phyloP scores from a whole-genome alignment of 2,888 invertebrate species.

The Tortricodes alternella region DNA sequence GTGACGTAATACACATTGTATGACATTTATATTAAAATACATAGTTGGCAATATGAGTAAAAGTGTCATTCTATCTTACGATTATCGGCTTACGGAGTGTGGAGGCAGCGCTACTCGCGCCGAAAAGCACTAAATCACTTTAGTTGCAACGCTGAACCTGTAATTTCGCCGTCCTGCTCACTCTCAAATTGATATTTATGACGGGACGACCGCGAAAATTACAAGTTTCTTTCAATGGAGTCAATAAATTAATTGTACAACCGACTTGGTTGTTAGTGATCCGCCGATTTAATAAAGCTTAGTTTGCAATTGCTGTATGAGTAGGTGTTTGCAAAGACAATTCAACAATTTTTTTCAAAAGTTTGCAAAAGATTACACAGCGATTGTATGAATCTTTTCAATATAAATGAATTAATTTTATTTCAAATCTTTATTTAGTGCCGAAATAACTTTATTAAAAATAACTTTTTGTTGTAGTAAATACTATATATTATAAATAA shows the following conservation, averaged over 20 bases:
- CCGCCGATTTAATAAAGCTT: neutral
- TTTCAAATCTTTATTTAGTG: too few relatives aligned
- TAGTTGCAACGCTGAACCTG: constrained; percentile 47
- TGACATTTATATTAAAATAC: too few relatives aligned
- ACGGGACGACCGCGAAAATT: constrained; percentile 54
- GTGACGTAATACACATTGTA: too few relatives aligned
- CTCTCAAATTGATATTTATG: constrained; percentile 66
- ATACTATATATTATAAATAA: too few relatives aligned
- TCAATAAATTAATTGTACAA: constrained; percentile 39
- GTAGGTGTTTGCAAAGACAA: neutral
- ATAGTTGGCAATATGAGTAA: too few relatives aligned
- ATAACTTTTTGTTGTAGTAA: too few relatives aligned
- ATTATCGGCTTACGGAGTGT: neutral
- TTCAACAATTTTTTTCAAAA: neutral
- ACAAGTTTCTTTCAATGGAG: constrained; percentile 44
- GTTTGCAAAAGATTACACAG: neutral
- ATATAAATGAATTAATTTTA: too few relatives aligned
- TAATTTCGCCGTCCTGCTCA: constrained; percentile 53
- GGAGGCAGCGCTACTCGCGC: constrained; percentile 32
- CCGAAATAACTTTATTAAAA: too few relatives aligned
- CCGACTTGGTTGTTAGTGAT: constrained; percentile 21
- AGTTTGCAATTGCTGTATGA: neutral
- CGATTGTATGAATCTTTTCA: too few relatives aligned
- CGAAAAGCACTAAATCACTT: constrained; percentile 56
- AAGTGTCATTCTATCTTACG: too few relatives aligned